Base-by-base conservation (phyloP, 2,113 vertebrate genomes). In the Balaenoptera acutorostrata region DNA sequence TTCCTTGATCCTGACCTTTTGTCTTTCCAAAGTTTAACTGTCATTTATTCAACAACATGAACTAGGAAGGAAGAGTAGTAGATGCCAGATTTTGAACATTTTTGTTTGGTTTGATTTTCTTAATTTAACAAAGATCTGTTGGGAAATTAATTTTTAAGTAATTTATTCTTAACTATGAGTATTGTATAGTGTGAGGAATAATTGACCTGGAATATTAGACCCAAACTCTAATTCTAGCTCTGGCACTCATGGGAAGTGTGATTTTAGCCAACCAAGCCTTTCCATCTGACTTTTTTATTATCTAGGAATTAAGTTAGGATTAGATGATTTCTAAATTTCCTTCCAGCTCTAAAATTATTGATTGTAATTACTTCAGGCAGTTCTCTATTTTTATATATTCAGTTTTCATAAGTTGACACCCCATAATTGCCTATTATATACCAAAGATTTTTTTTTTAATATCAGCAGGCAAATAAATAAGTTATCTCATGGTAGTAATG, bases 291-390 rank as follows among this genome's bases (percentile, higher is more conserved):
- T 96, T 77, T 75, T 80, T 52, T 52, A 52, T 17, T 44, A 55
- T 46, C 52, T 64, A 36, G 36, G 74, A 97, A 87, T 83, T 92
- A 78, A 92, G 27, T 90, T 94, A 86, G 39, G 31, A 92, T 96
- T 96, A 33, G 25, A 29, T 72, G 33, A 91, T 93, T 85, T 96
- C 49, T 95, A 59, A 84, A 78, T 97, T 96, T 72, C 71, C 44
- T 97, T 75, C 10, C 4, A n/a, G 9, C n/a, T 90, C 90, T 96
- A 78, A 96, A 96, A 74, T 82, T 94, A 88, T 61, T 93, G 41
- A 81, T 55, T 87, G 14, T 97, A 80, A 69, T 91, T 95, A 88
- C 23, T 36, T 96, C 20, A 91, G 17, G 44, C 31, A 90, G 1
- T 68, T 96, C 39, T 87, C 39, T 2, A 44, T 59, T 66, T 92